Base-by-base conservation (phyloP, 2,888 invertebrate genomes). In the Clusia tigrina region DNA sequence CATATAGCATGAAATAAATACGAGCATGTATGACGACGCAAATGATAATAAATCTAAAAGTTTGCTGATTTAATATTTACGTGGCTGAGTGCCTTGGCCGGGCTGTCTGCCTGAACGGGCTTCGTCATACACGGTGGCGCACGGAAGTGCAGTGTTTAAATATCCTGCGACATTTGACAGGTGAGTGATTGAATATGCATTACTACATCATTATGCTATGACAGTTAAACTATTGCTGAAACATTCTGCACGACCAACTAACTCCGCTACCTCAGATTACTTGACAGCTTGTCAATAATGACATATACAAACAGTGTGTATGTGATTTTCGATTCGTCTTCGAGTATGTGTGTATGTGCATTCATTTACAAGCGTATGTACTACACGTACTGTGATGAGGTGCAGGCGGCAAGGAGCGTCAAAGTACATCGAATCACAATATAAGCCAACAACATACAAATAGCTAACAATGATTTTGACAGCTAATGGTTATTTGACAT, bases 211-310 rank as follows among this genome's bases (percentile, higher is more conserved):
- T 69, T 65, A 65, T 58, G 57, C 65, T 63, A 55, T 67, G 68
- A 61, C 65, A 65, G 63, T 62, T 64, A 67, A 67, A 65, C 62
- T 66, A 66, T 67, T 69, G 60, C 65, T 56, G 58, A 64, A 67
- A 62, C 52, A 58, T 15, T 9, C 23, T 55, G 18, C 58, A 63
- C 42, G 55, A 18, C 20, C 38, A n/a, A n/a, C n/a, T 17, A 22
- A 57, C 53, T 42, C 55, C 53, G 62, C n/a, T n/a, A n/a, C 63
- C 61, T 63, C 64, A 65, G 60, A n/a, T n/a, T n/a, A n/a, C n/a
- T 67, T 68, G 67, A 66, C 68, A 69, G 66, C 66, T 65, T 70
- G 69, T 67, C 68, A 68, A 62, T 60, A 66, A 67, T 66, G 66
- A 67, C 66, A 68, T 55, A 58, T 55, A 55, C 62, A 62, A 2